phyloP scores from a whole-genome alignment of 35 echinoderm and acorn worm genomes.

The Stichopus chloronotus region DNA sequence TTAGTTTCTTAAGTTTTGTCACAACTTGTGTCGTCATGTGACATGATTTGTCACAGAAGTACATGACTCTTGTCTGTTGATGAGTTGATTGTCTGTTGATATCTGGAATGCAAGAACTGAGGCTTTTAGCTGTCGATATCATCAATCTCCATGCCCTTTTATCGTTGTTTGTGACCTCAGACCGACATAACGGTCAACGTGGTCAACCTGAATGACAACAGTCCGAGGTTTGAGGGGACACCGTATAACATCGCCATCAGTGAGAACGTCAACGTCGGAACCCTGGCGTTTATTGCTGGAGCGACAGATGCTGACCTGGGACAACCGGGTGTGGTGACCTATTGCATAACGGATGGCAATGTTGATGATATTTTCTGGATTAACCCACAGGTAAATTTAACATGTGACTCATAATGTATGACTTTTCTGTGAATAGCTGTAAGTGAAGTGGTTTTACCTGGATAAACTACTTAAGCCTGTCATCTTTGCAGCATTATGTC shows the following conservation, averaged over 20 bases:
- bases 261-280: slow-evolving; percentile 70
- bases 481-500: no score
- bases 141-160: not conserved
- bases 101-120: no score
- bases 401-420: not conserved
- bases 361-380: slow-evolving; percentile 69
- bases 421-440: no score
- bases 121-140: not conserved
- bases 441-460: no score
- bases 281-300: slow-evolving; percentile 58
- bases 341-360: slow-evolving; percentile 78
- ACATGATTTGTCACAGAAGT: no score
- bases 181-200: slow-evolving; percentile 80
- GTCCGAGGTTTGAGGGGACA: slow-evolving; percentile 68
- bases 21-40: no score
- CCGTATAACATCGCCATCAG: slow-evolving; percentile 73
- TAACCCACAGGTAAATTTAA: slow-evolving; percentile 60
- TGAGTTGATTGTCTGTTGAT: no score
- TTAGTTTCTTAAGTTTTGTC: no score
- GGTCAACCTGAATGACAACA: slow-evolving; percentile 90
- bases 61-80: no score
- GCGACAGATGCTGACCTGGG: slow-evolving; percentile 86
- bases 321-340: slow-evolving; percentile 68
- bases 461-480: no score
- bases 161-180: slow-evolving; percentile 26